Evolutionary conservation across 2,888 invertebrate genomes (phyloP).

Genomic region (Harpalus rubripes): DNA sequence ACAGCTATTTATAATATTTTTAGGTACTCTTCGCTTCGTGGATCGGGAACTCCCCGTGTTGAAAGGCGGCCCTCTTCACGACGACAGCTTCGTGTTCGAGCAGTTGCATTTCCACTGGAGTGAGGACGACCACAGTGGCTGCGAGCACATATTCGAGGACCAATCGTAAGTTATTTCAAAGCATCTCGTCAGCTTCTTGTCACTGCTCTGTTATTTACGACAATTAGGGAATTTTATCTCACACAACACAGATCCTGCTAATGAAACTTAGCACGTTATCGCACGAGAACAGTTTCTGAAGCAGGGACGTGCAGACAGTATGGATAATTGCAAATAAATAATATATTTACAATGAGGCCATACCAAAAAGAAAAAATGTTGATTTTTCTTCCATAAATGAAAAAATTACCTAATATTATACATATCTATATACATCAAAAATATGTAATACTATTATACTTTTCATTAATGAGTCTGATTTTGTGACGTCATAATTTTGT

Average conservation of each 20-base stretch:
- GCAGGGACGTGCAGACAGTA: no score
- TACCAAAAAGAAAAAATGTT: no score
- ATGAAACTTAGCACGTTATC: conserved; percentile 58
- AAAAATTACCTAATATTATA: no score
- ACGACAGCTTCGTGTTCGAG: conserved; percentile 85
- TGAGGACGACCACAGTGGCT: conserved; percentile 86
- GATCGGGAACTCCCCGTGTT: conserved; percentile 81
- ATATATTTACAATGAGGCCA: no score
- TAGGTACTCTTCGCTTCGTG: conserved; percentile 83
- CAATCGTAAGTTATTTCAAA: conserved; percentile 78
- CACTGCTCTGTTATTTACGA: conserved; percentile 30
- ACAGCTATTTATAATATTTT: conserved; percentile 65
- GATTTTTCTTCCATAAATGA: no score
- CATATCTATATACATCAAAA: no score
- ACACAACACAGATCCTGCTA: conserved; percentile 26
- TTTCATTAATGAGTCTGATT: no score
- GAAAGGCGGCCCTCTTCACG: conserved; percentile 82
- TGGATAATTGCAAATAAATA: no score
- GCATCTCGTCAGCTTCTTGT: conserved; percentile 20
- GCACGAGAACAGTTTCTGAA: conserved; percentile 9
- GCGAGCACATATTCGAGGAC: conserved; percentile 89
- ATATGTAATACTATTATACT: no score
- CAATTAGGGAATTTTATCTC: conserved; percentile 13
- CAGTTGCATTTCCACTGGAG: conserved; percentile 92
- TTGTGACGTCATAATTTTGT: no score